phyloP scores from a whole-genome alignment of 1,140 invertebrate species.

The Drosophila lacertosa region DNA sequence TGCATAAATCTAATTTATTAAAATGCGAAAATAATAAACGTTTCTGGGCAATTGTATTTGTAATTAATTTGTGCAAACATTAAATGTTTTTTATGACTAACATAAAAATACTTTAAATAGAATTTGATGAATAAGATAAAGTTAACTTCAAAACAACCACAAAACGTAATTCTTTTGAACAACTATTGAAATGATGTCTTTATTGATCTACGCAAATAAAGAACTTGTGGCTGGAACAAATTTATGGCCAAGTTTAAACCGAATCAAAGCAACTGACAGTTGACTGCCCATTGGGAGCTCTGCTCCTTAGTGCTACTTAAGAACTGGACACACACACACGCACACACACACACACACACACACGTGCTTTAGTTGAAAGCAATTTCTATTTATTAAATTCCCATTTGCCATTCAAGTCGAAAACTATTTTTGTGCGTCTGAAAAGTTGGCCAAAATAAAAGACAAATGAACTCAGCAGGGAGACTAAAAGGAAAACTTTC shows the following conservation, averaged over 20 bases:
- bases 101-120: background rate
- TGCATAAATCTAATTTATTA: slow-evolving; percentile 34
- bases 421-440: slow-evolving; percentile 27
- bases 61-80: slow-evolving; percentile 8
- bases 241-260: slow-evolving; percentile 28
- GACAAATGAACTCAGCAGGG: slow-evolving; percentile 1
- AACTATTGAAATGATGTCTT: background rate
- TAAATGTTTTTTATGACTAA: background rate
- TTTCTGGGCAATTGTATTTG: slow-evolving; percentile 4
- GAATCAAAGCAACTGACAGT: slow-evolving; percentile 35
- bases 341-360: background rate
- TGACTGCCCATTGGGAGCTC: slow-evolving; percentile 17
- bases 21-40: slow-evolving; percentile 1
- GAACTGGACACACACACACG: slow-evolving; percentile 15
- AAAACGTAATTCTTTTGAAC: slow-evolving; percentile 7
- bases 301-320: slow-evolving; percentile 5
- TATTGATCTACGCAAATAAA: slow-evolving; percentile 11
- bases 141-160: background rate
- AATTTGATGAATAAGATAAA: background rate
- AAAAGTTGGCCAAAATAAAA: slow-evolving; percentile 17
- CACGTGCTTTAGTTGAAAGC: slow-evolving; percentile 22
- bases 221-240: slow-evolving; percentile 5
- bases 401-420: slow-evolving; percentile 28
- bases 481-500: slow-evolving; percentile 2
- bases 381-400: slow-evolving; percentile 22